A percentile compares a stretch with the other conserved stretches of the same genome.
Conservation (phyloP, 2,113 vertebrate genomes). For the Gila orcuttii region DNA sequence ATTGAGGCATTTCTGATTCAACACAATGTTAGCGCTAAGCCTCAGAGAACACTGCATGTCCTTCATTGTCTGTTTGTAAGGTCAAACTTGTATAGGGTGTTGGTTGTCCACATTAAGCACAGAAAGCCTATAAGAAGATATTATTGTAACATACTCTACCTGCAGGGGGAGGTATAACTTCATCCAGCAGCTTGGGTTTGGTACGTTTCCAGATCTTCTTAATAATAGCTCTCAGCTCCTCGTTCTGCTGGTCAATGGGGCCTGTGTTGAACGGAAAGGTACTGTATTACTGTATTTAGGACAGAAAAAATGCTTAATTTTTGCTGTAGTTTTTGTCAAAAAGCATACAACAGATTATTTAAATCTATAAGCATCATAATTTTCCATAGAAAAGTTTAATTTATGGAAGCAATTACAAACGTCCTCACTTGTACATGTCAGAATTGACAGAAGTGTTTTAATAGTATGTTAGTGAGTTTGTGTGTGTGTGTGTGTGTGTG, state of each 20-base stretch:
- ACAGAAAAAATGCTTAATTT: background rate
- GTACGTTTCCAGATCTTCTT: constrained; percentile 93
- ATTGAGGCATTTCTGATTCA: constrained; percentile 30
- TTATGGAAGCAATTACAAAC: background rate
- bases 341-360: background rate
- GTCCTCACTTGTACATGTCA: background rate
- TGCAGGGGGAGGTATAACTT: constrained; percentile 85
- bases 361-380: too few relatives aligned
- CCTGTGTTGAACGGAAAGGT: constrained; percentile 65
- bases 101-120: background rate
- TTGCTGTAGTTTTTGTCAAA: background rate
- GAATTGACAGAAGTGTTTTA: background rate
- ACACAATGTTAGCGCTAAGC: background rate
- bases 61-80: constrained; percentile 42
- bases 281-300: background rate
- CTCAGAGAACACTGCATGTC: constrained; percentile 34
- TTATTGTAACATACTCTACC: constrained; percentile 64
- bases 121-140: background rate
- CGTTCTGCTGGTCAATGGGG: constrained; percentile 84
- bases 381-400: background rate
- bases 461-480: background rate
- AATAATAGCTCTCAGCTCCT: constrained; percentile 86
- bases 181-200: constrained; percentile 89
- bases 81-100: background rate
- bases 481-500: too few relatives aligned